phyloP scores from a whole-genome alignment of 2,888 invertebrate species.

The Margaritifera margaritifera region DNA sequence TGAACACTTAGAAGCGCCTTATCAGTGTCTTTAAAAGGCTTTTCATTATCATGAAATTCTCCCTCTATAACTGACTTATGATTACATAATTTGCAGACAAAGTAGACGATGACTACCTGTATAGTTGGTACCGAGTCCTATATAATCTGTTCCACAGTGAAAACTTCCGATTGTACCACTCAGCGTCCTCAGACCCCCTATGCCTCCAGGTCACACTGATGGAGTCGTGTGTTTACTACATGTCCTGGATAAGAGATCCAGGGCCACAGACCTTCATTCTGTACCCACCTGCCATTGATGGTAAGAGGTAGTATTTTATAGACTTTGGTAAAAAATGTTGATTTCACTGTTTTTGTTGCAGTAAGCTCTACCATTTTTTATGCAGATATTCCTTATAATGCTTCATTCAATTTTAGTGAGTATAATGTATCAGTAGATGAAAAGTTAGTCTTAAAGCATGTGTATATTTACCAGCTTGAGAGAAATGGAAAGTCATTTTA shows the following conservation, averaged over 20 bases:
- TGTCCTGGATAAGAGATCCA: conserved; percentile 64
- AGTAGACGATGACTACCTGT: conserved; percentile 59
- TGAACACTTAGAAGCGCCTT: not conserved
- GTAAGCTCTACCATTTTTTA: too few relatives aligned
- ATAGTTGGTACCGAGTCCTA: conserved; percentile 63
- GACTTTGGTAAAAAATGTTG: too few relatives aligned
- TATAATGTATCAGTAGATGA: too few relatives aligned
- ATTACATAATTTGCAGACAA: conserved; percentile 45
- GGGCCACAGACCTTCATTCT: conserved; percentile 60
- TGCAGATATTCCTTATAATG: too few relatives aligned
- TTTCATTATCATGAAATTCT: not conserved
- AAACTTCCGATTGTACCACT: conserved; percentile 65
- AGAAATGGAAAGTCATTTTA: too few relatives aligned
- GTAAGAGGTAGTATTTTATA: conserved; percentile 35
- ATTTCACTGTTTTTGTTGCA: too few relatives aligned
- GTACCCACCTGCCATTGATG: conserved; percentile 62
- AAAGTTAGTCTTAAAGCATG: too few relatives aligned
- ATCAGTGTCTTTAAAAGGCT: not conserved
- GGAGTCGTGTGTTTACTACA: conserved; percentile 68
- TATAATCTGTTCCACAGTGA: conserved; percentile 64
- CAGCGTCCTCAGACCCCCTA: conserved; percentile 60
- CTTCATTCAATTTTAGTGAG: too few relatives aligned
- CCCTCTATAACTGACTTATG: not conserved
- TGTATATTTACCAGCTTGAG: too few relatives aligned
- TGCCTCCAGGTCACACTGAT: conserved; percentile 71